Conservation (phyloP, 2,888 invertebrate species). For the Oscheius sp. region DNA sequence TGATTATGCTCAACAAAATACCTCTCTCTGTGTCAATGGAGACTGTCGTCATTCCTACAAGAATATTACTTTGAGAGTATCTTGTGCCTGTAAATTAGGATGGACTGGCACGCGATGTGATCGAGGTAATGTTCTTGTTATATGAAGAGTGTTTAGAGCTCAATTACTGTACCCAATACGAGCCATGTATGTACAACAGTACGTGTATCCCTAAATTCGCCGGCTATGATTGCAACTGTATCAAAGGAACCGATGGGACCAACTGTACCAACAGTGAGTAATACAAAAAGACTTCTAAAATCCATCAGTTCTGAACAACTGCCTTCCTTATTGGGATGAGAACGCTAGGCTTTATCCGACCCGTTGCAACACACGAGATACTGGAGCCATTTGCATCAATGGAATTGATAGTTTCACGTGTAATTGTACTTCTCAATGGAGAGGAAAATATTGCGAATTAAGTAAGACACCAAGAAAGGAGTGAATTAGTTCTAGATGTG, state of each 20-base stretch:
- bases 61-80: background rate
- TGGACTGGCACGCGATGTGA: slow-evolving; percentile 10
- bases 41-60: background rate
- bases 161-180: slow-evolving; percentile 29
- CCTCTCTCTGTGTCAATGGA: slow-evolving; percentile 10
- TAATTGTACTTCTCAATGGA: slow-evolving; percentile 45
- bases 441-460: slow-evolving; percentile 39
- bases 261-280: background rate
- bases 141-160: background rate
- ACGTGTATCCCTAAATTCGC: slow-evolving; percentile 35
- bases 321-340: background rate
- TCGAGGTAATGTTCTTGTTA: background rate
- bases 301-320: background rate
- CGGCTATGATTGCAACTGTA: background rate
- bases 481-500: slow-evolving; percentile 29
- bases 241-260: background rate
- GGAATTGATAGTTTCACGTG: slow-evolving; percentile 34
- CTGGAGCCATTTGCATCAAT: slow-evolving; percentile 12
- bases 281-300: background rate
- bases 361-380: slow-evolving; percentile 17
- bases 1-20: slow-evolving; percentile 16
- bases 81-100: slow-evolving; percentile 9
- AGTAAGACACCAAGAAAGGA: slow-evolving; percentile 8
- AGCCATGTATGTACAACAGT: slow-evolving; percentile 39
- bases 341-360: background rate